Base-by-base conservation (phyloP, 1,140 invertebrate genomes). In the Phenacoccus solenopsis region DNA sequence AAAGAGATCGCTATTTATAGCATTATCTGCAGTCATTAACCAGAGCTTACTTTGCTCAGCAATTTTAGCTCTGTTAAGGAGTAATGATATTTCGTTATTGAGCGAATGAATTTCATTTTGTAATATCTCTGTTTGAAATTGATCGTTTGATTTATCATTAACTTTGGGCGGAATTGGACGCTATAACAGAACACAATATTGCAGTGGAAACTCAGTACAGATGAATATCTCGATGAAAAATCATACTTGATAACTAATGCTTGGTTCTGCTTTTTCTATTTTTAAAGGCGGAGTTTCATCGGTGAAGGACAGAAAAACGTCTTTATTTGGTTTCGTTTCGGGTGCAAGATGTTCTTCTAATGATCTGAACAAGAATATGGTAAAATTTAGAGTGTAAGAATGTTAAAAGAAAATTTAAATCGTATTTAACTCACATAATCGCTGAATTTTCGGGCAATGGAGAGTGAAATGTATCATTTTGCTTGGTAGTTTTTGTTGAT, bases 51-150 rank as follows among this genome's bases (percentile, higher is more conserved):
- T 83, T 77, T 77, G 78, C 75, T 85, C 81, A 69, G 82, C 78
- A 64, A 79, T 78, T 75, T 83, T 82, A 21, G 80, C 79, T 72
- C 84, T 76, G 69, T 80, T 77, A 25, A 84, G 75, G 3, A 84
- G 75, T 69, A 82, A 77, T 13, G 81, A 78, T 75, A 85, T 78
- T 76, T 86, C 84, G 74, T 82, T 80, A 72, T 83, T 84, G 0
- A 85, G 75, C 22, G 80, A 82, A 28, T 80, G 75, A 5, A 86
- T 79, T 77, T 86, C 84, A 76, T 81, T 84, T 73, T 79, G 79
- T 38, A 86, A 75, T 68, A 84, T 69, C 28, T 74, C 70, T 73
- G 76, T 78, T 72, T 79, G 59, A 25, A 64, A 64, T 25, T 25
- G 5, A 9, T 64, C 59, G 25, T 64, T 20, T 3, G 20, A 3